Evolutionary conservation across 2,113 vertebrate species (phyloP).

Genomic region (Chinchilla lanigera): DNA sequence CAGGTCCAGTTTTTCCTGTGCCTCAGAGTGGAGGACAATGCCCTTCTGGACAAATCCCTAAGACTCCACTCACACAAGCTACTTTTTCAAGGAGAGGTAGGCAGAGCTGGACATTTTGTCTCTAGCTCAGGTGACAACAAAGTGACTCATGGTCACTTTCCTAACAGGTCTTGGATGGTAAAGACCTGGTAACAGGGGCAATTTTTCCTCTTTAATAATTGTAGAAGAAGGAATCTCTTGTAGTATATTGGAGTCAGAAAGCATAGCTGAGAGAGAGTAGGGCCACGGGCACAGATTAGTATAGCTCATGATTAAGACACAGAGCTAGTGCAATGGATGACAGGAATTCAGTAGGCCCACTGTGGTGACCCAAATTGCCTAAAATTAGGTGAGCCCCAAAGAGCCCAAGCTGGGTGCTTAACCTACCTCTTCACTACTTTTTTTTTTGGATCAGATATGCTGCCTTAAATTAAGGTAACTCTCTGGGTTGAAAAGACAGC

Average conservation of each 20-base stretch:
- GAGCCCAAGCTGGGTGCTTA: neutral
- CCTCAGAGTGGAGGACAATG: neutral
- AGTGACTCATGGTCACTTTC: neutral
- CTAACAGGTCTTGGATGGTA: neutral
- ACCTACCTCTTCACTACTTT: neutral
- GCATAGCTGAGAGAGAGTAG: neutral
- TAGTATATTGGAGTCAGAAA: neutral
- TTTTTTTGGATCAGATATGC: neutral
- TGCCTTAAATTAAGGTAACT: neutral
- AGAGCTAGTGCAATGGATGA: neutral
- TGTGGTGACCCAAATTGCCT: neutral
- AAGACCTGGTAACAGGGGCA: neutral
- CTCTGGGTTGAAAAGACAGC: neutral
- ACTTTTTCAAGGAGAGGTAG: neutral
- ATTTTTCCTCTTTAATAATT: neutral
- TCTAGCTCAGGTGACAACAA: neutral
- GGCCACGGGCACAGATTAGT: neutral
- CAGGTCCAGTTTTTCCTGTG: neutral
- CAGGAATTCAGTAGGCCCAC: neutral
- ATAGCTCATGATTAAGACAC: neutral
- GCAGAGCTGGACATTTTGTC: neutral
- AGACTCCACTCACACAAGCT: neutral
- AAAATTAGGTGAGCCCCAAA: neutral
- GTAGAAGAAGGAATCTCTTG: neutral
- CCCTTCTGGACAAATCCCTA: neutral